Conservation (phyloP, 2,113 vertebrate species). For the Vireo altiloquus region DNA sequence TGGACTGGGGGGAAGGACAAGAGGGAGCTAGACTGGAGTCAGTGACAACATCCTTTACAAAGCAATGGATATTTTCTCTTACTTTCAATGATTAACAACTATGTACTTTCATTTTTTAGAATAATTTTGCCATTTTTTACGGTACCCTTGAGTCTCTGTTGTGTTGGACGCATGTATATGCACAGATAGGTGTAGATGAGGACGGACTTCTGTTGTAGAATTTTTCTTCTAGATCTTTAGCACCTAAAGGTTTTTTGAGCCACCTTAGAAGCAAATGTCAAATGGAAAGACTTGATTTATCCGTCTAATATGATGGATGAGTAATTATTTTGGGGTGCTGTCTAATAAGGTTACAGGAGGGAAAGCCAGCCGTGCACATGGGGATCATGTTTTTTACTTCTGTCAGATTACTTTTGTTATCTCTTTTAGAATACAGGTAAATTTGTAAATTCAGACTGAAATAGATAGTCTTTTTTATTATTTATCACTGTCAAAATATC, state of each 20-base stretch:
- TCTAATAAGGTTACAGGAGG: background rate
- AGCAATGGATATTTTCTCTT: background rate
- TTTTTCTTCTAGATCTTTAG: background rate
- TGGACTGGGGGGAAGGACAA: background rate
- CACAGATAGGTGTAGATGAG: rapidly evolving
- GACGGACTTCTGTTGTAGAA: background rate
- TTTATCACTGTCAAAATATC: background rate
- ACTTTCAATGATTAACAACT: background rate
- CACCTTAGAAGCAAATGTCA: background rate
- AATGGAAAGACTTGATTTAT: background rate
- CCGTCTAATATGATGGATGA: background rate
- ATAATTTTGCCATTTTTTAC: background rate
- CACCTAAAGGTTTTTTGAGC: background rate
- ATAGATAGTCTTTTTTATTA: background rate
- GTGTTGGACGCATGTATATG: rapidly evolving
- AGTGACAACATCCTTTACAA: background rate
- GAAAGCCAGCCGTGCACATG: background rate
- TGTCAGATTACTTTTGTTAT: background rate
- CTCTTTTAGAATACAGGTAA: background rate
- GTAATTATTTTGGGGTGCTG: background rate
- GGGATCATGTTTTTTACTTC: background rate
- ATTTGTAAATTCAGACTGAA: background rate
- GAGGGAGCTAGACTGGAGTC: background rate
- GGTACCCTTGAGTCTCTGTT: background rate
- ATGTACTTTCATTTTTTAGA: background rate